Conservation (phyloP, 2,888 invertebrate species). For the Perithous albicinctus region DNA sequence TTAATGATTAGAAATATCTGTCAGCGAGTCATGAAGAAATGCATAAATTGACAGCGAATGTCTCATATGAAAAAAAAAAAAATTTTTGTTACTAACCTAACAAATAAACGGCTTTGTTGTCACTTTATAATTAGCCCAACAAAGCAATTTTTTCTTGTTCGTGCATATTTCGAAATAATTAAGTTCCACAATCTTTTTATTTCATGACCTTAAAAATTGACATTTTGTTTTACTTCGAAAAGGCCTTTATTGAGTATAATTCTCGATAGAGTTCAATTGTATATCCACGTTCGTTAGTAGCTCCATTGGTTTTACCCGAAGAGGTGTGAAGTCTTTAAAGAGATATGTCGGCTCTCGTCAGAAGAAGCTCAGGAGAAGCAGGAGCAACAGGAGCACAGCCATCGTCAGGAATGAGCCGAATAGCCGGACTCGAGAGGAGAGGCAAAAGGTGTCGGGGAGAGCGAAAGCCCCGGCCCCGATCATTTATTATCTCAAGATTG, state of each 20-base stretch:
- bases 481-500: conserved; percentile 85
- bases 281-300: not conserved
- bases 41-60: no score
- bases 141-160: no score
- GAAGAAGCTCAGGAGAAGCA: conserved; percentile 53
- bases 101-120: no score
- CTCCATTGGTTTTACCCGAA: conserved; percentile 45
- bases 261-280: conserved; percentile 2
- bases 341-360: conserved; percentile 68
- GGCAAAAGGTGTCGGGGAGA: conserved; percentile 82
- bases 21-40: no score
- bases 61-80: no score
- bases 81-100: no score
- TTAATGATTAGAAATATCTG: no score
- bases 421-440: conserved; percentile 71
- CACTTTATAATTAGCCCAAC: no score
- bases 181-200: not conserved
- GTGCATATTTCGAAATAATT: no score
- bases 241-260: not conserved
- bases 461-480: conserved; percentile 78
- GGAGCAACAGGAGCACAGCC: conserved; percentile 34
- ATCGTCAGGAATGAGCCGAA: conserved; percentile 51
- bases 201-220: not conserved
- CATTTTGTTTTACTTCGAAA: not conserved
- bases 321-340: conserved; percentile 83